Evolutionary conservation across 2,113 vertebrate genomes (phyloP).

Genomic region (Telmatochromis sp.): DNA sequence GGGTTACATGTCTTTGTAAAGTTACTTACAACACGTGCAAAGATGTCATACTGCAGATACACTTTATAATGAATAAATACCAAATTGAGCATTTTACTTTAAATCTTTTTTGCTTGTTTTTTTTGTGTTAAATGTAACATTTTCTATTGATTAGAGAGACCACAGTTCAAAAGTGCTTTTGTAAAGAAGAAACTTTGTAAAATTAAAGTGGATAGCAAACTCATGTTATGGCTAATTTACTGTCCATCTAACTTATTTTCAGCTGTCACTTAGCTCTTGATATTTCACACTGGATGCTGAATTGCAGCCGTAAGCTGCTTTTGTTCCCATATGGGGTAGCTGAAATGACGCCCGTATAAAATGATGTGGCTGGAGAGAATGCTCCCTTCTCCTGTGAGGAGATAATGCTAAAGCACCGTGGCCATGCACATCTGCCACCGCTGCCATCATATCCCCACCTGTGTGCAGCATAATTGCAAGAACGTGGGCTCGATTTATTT

Average conservation of each 20-base stretch:
- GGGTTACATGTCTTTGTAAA: background rate
- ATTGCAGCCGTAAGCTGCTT: constrained; percentile 17
- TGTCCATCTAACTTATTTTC: constrained; percentile 2
- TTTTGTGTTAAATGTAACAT: background rate
- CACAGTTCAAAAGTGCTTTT: background rate
- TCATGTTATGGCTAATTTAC: background rate
- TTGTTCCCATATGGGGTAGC: constrained; percentile 22
- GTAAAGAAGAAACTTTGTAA: background rate
- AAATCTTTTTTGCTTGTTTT: background rate
- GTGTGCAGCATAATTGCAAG: background rate
- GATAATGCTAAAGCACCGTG: background rate
- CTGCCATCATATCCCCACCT: background rate
- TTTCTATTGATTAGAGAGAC: background rate
- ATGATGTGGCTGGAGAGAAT: constrained; percentile 11
- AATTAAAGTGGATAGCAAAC: background rate
- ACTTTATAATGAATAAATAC: background rate
- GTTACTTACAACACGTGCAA: background rate
- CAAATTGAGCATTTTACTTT: background rate
- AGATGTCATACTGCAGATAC: background rate
- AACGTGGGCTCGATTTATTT: constrained; percentile 22
- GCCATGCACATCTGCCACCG: background rate
- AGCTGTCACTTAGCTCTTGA: constrained; percentile 27
- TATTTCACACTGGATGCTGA: constrained; percentile 18
- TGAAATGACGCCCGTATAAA: constrained; percentile 26
- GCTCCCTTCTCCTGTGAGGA: background rate